phyloP scores from a whole-genome alignment of 2,797 vertebrate genomes.

The Spondyliosoma cantharus region DNA sequence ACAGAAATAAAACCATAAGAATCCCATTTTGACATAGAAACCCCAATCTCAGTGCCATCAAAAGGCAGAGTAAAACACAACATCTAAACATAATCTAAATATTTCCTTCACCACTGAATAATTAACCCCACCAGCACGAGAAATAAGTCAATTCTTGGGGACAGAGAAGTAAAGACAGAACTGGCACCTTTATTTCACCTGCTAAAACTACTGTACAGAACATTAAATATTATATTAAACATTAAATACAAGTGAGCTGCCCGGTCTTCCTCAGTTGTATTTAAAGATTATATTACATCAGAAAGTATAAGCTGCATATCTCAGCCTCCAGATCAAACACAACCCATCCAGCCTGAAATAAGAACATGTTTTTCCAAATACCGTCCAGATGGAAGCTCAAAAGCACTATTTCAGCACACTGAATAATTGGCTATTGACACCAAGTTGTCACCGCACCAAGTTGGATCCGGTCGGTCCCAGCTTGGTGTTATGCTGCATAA shows the following conservation, averaged over 20 bases:
- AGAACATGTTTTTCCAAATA: constrained; percentile 60
- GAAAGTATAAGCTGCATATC: constrained; percentile 40
- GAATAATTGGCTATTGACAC: constrained; percentile 64
- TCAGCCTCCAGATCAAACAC: constrained; percentile 51
- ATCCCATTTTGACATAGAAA: too few species aligned
- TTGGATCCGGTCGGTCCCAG: constrained; percentile 53
- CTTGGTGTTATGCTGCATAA: constrained; percentile 65
- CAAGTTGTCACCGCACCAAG: constrained; percentile 53
- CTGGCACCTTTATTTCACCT: constrained; percentile 20
- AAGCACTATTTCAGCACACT: constrained; percentile 55
- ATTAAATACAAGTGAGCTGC: constrained; percentile 41
- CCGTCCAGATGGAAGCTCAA: constrained; percentile 52
- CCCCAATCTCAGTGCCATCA: too few species aligned
- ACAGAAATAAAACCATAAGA: too few species aligned
- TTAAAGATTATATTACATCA: constrained; percentile 35
- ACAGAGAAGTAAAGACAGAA: constrained; percentile 24
- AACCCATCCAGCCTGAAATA: constrained; percentile 57
- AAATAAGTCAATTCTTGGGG: constrained; percentile 11
- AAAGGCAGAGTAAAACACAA: too few species aligned
- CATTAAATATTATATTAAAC: constrained; percentile 47
- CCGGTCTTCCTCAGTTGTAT: constrained; percentile 25
- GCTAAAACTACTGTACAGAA: constrained; percentile 4
- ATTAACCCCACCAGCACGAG: background rate
- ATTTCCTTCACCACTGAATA: constrained; percentile 11
- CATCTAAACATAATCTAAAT: too few species aligned